Conservation (phyloP, 2,113 vertebrate species). For the Spizaetus ornatus region DNA sequence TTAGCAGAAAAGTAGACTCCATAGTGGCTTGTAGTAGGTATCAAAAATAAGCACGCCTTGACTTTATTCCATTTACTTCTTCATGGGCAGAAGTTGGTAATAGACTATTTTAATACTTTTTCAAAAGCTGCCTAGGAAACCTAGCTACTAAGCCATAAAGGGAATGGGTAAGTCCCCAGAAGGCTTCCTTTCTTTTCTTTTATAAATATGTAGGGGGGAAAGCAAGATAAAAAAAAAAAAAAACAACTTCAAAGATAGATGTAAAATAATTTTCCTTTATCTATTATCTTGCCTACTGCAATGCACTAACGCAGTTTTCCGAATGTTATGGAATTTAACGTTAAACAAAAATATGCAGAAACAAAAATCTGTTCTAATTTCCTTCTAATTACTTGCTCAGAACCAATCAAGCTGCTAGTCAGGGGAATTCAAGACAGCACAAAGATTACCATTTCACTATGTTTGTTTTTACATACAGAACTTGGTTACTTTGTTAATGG, state of each 20-base stretch:
- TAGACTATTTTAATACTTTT: neutral
- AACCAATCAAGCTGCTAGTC: neutral
- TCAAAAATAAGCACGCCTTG: neutral
- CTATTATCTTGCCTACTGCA: constrained; percentile 1
- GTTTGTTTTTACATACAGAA: neutral
- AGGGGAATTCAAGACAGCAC: neutral
- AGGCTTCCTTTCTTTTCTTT: constrained; percentile 13
- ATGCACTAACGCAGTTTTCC: neutral
- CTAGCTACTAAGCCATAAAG: constrained; percentile 5
- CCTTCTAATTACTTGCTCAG: constrained; percentile 7
- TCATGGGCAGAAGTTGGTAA: neutral
- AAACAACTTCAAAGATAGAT: neutral
- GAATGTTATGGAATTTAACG: neutral
- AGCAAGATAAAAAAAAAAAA: neutral
- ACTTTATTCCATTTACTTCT: neutral
- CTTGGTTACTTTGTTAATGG: neutral
- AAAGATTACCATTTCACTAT: neutral
- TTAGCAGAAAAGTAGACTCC: neutral
- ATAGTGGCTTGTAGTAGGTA: neutral
- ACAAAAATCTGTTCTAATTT: constrained; percentile 17
- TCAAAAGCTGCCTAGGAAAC: neutral
- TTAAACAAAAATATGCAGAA: constrained; percentile 54
- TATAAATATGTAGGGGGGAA: neutral
- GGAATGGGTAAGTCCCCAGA: neutral
- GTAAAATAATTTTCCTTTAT: constrained; percentile 32